Percentiles rank a stretch among this genome's conserved stretches.
phyloP scores from a whole-genome alignment of 1,140 invertebrate species.

The Glomeris maerens region DNA sequence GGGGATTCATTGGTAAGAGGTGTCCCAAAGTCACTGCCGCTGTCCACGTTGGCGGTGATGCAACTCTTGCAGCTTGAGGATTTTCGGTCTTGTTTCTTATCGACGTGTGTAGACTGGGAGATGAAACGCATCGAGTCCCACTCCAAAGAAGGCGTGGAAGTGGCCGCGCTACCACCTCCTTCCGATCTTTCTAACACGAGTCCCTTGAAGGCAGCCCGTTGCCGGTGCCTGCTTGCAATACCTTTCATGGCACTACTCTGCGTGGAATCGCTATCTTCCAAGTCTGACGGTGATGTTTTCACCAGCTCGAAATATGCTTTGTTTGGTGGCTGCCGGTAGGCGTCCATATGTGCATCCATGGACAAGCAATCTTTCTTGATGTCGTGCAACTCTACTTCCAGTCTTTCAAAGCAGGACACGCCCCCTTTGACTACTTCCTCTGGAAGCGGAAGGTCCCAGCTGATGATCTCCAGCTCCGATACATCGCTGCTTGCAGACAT shows the following conservation, averaged over 20 bases:
- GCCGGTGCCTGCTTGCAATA: not conserved
- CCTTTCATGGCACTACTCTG: not conserved
- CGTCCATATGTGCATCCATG: not conserved
- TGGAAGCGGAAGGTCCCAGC: too few species aligned
- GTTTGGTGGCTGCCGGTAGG: not conserved
- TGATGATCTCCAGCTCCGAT: too few species aligned
- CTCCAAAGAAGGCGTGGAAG: conserved; percentile 15
- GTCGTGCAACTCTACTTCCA: not conserved
- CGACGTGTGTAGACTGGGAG: conserved; percentile 5
- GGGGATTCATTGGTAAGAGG: conserved; percentile 8
- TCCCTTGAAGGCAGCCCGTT: not conserved
- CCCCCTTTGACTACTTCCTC: too few species aligned
- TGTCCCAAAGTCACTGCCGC: conserved; percentile 11
- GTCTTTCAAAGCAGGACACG: too few species aligned
- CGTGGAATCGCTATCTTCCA: not conserved
- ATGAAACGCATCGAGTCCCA: conserved; percentile 18
- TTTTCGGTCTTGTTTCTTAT: not conserved
- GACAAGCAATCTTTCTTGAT: not conserved
- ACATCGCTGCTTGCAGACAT: too few species aligned
- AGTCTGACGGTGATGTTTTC: not conserved
- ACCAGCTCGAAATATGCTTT: not conserved
- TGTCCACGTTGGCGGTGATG: not conserved
- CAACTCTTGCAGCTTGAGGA: not conserved
- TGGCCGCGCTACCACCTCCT: conserved; percentile 2
- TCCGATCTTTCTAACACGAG: not conserved